Conservation (phyloP, 2,888 invertebrate genomes). For the Xestobium rufovillosum region DNA sequence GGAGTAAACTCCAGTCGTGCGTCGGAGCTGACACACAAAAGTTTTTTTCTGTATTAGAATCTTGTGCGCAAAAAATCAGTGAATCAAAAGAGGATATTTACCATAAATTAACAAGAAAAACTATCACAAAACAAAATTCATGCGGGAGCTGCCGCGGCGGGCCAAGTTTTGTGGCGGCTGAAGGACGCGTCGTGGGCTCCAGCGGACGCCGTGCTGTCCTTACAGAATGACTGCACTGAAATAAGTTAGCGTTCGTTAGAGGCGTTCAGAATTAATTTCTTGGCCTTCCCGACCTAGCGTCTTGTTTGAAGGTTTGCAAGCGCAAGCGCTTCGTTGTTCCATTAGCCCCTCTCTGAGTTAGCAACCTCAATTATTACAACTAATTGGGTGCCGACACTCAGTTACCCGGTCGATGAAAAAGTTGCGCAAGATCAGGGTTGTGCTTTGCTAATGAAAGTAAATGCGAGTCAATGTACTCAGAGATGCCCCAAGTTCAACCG, state of each 20-base stretch:
- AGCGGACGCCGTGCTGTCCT: conserved; percentile 17
- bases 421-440: conserved; percentile 42
- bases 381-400: conserved; percentile 39
- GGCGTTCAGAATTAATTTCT: conserved; percentile 32
- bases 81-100: too few relatives aligned
- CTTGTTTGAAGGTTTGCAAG: conserved; percentile 27
- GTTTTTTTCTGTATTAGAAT: too few relatives aligned
- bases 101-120: too few relatives aligned
- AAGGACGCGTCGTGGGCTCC: too few relatives aligned
- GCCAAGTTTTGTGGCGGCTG: too few relatives aligned
- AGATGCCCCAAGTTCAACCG: conserved; percentile 11
- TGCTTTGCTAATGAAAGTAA: conserved; percentile 36
- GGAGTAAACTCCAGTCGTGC: too few relatives aligned
- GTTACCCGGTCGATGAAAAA: conserved; percentile 42
- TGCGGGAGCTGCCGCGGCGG: too few relatives aligned
- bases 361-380: conserved; percentile 42
- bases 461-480: conserved; percentile 34
- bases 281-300: conserved; percentile 31
- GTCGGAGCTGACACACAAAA: too few relatives aligned
- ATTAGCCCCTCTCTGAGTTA: conserved; percentile 29
- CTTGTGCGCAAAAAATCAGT: too few relatives aligned
- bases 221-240: conserved; percentile 25
- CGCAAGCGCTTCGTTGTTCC: conserved; percentile 31
- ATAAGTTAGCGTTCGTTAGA: conserved; percentile 30
- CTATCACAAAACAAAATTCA: too few relatives aligned